Evolutionary conservation across 2,113 vertebrate species (phyloP).

Genomic region (Malurus elegans): DNA sequence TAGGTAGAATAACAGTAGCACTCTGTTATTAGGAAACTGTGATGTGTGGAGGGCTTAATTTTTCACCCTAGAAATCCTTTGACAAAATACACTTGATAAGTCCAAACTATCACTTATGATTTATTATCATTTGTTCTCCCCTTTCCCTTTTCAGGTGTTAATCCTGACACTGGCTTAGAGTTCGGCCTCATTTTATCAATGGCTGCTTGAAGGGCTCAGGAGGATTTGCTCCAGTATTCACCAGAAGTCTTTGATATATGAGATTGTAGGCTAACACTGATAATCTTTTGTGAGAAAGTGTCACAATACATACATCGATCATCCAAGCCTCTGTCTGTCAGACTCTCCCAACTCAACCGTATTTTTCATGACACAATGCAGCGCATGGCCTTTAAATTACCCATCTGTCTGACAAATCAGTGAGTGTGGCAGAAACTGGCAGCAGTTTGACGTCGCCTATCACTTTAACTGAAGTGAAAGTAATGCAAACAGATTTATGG

Average conservation of each 20-base stretch:
- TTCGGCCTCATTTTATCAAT: neutral
- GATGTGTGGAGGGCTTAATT: neutral
- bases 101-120: neutral
- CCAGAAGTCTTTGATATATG: slow-evolving; percentile 27
- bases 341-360: slow-evolving; percentile 17
- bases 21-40: neutral
- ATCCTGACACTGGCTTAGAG: neutral
- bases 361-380: slow-evolving; percentile 77
- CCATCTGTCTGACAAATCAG: slow-evolving; percentile 79
- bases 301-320: slow-evolving; percentile 62
- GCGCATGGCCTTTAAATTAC: slow-evolving; percentile 78
- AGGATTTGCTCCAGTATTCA: slow-evolving; percentile 19
- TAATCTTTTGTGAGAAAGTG: slow-evolving; percentile 54
- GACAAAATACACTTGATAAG: neutral
- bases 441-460: slow-evolving; percentile 62
- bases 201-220: neutral
- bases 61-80: neutral
- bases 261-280: neutral
- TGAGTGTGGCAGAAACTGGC: slow-evolving; percentile 68
- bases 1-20: neutral
- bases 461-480: slow-evolving; percentile 72
- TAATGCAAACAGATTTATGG: slow-evolving; percentile 74
- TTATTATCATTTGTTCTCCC: neutral
- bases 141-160: neutral
- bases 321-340: slow-evolving; percentile 34